These are phyloP conservation scores for Sturnira hondurensis DNA, from an alignment of 2,113 vertebrate species.

Conservation along the genomic window DNA sequence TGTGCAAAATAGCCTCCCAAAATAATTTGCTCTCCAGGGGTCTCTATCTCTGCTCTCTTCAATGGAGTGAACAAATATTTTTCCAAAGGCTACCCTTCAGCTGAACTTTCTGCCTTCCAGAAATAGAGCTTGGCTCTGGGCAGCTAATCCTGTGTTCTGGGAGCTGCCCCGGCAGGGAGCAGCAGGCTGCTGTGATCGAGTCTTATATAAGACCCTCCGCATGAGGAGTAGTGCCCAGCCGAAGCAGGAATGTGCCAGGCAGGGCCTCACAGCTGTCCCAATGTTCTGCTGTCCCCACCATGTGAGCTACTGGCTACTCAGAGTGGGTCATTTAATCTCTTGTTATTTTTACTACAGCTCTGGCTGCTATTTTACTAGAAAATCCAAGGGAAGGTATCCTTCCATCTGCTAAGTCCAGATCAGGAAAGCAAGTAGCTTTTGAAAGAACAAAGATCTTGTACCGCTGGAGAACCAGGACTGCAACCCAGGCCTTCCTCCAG, in stretches of 20 bases:
- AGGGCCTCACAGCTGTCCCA: background rate
- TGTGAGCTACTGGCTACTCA: background rate
- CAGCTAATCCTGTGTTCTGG: background rate
- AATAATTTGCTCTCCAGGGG: constrained; percentile 17
- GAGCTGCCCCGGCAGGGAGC: background rate
- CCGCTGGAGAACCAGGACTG: background rate
- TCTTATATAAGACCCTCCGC: background rate
- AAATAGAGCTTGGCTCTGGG: constrained; percentile 50
- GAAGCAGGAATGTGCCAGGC: background rate
- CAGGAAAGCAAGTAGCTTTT: background rate
- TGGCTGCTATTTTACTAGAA: constrained; percentile 1
- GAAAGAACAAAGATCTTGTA: background rate
- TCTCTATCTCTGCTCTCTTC: background rate
- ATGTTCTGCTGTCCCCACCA: background rate
- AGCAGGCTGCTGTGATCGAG: background rate
- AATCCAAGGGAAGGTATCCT: background rate
- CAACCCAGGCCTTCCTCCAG: constrained; percentile 26
- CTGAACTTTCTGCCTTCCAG: constrained; percentile 63
- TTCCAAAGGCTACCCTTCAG: background rate
- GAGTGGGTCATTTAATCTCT: constrained; percentile 4
- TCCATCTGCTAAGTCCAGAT: background rate
- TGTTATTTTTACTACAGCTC: constrained; percentile 48
- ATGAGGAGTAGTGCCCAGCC: accelerated
- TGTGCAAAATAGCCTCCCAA: background rate
- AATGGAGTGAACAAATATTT: background rate